Evolutionary conservation across 2,797 vertebrate genomes (phyloP), one percentile per base, ranked within the genome.

Genomic region (Aldrovandia affinis): DNA sequence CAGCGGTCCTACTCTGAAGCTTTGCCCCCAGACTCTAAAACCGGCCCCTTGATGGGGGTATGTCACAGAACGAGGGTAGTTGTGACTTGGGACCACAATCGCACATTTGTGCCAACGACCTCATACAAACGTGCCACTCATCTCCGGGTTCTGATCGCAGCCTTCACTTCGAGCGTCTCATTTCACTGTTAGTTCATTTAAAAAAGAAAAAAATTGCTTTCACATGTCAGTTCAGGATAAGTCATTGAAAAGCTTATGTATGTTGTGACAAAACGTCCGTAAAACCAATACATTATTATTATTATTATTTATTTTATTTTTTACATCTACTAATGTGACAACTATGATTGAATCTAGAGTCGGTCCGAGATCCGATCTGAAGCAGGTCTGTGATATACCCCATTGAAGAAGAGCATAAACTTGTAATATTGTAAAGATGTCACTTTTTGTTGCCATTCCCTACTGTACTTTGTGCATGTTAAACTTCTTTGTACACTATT

Each of bases 381-480:
- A 65, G 61, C 65, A 47, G 20, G 39, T 83, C 39, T 33, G 59
- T 80, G 79, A 73, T 73, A 80, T 82, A 84, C 63, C 52, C 65
- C n/a, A 28, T 70, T 57, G 59, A 59, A 39, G 55, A 81, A 39
- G 55, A 81, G 33, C 77, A 81, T 83, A 84, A 63, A 81, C 57
- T 75, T 86, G 92, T 92, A 93, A 93, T 94, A 94, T 93, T 94
- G 93, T 94, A 92, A 90, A 90, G 91, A 93, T 89, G 91, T 93
- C 92, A 89, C 83, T 88, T 84, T 87, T 88, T 81, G 92, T 94
- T 89, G 90, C 92, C 86, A 81, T 88, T 91, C 85, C 89, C 91
- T 91, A 81, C 91, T 94, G 92, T 91, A 94, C 93, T 92, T 93
- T 92, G 94, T 96, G 95, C 95, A 96, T 96, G 95, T 96, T 94